Conservation (phyloP, 1,140 invertebrate genomes). For the Artemia franciscana region DNA sequence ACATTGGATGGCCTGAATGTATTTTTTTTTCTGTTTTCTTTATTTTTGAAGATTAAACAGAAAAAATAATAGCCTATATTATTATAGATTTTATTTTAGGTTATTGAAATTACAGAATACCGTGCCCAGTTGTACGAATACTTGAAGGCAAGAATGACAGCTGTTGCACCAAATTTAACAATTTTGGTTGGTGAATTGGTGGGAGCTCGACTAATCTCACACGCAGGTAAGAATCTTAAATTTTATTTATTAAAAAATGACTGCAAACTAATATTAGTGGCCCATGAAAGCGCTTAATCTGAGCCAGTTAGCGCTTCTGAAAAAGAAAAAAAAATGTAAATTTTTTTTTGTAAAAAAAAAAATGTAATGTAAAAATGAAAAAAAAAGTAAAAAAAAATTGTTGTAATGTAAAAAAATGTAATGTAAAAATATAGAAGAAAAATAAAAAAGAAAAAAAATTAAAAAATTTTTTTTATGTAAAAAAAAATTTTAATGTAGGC, state of each 20-base stretch:
- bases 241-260: background rate
- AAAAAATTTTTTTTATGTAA: too few relatives aligned
- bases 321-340: slow-evolving; percentile 26
- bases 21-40: too few relatives aligned
- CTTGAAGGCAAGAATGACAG: slow-evolving; percentile 85
- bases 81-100: slow-evolving; percentile 20
- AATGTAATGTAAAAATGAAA: too few relatives aligned
- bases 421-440: too few relatives aligned
- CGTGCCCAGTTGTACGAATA: slow-evolving; percentile 64
- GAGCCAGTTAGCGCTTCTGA: slow-evolving; percentile 40
- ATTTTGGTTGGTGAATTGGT: slow-evolving; percentile 86
- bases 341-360: too few relatives aligned
- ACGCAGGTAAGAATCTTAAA: slow-evolving; percentile 37
- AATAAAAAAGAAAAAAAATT: too few relatives aligned
- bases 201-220: slow-evolving; percentile 80
- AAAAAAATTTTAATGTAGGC: too few relatives aligned
- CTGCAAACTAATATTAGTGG: slow-evolving; percentile 17
- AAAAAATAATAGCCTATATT: too few relatives aligned
- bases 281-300: slow-evolving; percentile 37
- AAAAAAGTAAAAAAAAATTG: too few relatives aligned
- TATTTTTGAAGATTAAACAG: too few relatives aligned
- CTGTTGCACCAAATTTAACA: slow-evolving; percentile 90
- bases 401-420: too few relatives aligned
- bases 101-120: slow-evolving; percentile 64
- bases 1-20: too few relatives aligned